Evolutionary conservation across 2,113 vertebrate genomes (phyloP), one percentile per base, ranked within the genome.

Genomic region (Athene cunicularia): DNA sequence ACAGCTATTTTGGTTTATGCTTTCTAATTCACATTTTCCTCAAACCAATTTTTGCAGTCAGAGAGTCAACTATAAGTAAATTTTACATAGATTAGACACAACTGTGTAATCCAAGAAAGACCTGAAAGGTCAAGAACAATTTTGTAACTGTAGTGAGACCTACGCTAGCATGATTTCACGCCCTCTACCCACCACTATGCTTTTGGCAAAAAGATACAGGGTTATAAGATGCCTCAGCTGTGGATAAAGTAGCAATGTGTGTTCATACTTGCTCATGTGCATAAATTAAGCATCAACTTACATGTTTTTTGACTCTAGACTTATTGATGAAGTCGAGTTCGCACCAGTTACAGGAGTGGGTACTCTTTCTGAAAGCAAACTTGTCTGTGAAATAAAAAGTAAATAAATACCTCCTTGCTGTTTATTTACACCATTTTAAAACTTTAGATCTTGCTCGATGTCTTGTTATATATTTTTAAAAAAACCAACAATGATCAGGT

Each of bases 351-450:
- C 95, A 53, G 99, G 99, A 39, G 99, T 99, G 28, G 98, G 97
- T 82, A 98, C 96, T 92, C 99, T 98, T 87, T 99, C 99, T 28
- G 98, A 99, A 56, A 98, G 93, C 17, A 97, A 98, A 93, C 97
- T 98, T 6, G 96, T 97, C 99, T 99, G 91, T 73, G 93, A 97
- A 83, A 94, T 37, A 14, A 80, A 94, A 47, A 80, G 33, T 26
- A 86, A 52, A 30, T 2, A 77, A 68, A 70, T 5, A 74, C 2
- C 6, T 59, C 17, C 6, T 75, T 55, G 59, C 23, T 33, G 6
- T 37, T 90, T 62, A 58, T 56, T 86, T 68, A n/a, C 9, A 81
- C 5, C 3, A 85, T 24, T 87, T 86, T 75, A 30, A 22, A 91
- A 80, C 12, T 28, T 12, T 8, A 73, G 20, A 45, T 64, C 16